A percentile compares a stretch with the other conserved stretches of the same genome.
These are phyloP conservation scores for Entomobrya proxima DNA, from an alignment of 2,888 invertebrate genomes.

Conservation along the genomic window DNA sequence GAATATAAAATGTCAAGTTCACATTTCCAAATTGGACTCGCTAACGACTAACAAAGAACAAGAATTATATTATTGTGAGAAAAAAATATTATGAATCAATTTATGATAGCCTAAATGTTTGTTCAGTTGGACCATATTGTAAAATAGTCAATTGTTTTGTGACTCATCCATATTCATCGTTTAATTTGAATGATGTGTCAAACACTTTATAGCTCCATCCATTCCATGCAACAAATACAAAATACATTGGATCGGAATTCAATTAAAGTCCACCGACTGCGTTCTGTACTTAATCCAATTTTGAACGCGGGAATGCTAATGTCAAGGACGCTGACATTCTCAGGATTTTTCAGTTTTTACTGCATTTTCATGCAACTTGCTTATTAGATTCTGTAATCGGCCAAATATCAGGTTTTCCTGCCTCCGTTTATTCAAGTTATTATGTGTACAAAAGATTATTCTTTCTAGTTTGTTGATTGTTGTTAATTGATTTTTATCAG, in stretches of 20 bases:
- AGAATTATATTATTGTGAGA: not conserved
- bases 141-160: not conserved
- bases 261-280: not conserved
- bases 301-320: not conserved
- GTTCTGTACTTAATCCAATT: not conserved
- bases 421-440: not conserved
- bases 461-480: not conserved
- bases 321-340: not conserved
- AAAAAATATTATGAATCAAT: not conserved
- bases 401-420: not conserved
- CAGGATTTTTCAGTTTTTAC: not conserved
- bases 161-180: not conserved
- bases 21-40: constrained; percentile 28
- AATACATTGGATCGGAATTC: not conserved
- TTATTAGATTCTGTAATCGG: no score
- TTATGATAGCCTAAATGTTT: not conserved
- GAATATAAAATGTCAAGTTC: constrained; percentile 52
- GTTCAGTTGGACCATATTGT: not conserved
- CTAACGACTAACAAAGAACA: not conserved
- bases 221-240: not conserved
- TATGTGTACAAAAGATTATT: not conserved
- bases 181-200: not conserved
- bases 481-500: not conserved
- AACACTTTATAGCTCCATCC: not conserved
- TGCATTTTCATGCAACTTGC: no score